Evolutionary conservation across 2,888 invertebrate species (phyloP).

Genomic region (Sympetrum striolatum): DNA sequence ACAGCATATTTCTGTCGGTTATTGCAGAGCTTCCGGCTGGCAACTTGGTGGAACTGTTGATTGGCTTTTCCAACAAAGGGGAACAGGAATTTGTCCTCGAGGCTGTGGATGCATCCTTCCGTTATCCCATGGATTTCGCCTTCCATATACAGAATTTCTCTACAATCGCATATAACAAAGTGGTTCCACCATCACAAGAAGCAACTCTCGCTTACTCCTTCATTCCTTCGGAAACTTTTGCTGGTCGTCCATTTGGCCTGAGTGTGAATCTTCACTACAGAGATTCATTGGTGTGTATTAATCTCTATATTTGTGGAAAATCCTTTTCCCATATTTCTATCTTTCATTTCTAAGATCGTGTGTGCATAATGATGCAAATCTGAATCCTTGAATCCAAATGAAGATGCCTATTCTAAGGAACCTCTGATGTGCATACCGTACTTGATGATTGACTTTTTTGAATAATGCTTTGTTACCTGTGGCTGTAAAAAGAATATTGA

Average conservation of each 20-base stretch:
- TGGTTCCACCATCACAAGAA: conserved; percentile 90
- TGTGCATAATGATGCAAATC: conserved; percentile 12
- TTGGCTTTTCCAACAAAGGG: conserved; percentile 96
- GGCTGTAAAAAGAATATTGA: neutral
- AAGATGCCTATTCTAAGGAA: neutral
- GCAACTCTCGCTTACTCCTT: conserved; percentile 96
- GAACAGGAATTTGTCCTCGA: conserved; percentile 89
- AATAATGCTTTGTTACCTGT: neutral
- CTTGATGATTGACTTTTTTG: too few species aligned
- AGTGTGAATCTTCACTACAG: conserved; percentile 91
- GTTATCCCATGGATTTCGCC: conserved; percentile 98
- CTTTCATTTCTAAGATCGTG: too few species aligned
- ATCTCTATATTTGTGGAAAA: neutral
- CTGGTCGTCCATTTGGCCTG: conserved; percentile 94
- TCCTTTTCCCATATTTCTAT: neutral
- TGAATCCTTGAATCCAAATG: neutral
- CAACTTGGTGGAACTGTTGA: conserved; percentile 89
- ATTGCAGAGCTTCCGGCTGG: conserved; percentile 87
- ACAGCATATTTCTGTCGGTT: conserved; percentile 43
- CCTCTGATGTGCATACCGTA: conserved; percentile 8
- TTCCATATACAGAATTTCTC: conserved; percentile 99
- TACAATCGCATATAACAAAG: conserved; percentile 82
- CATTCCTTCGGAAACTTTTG: conserved; percentile 94
- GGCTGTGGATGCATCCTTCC: conserved; percentile 95
- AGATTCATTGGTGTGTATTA: conserved; percentile 67